Percentiles rank a stretch among this genome's conserved stretches.
Evolutionary conservation across 2,888 invertebrate genomes (phyloP).

Genomic region (Loripinus fragilis): DNA sequence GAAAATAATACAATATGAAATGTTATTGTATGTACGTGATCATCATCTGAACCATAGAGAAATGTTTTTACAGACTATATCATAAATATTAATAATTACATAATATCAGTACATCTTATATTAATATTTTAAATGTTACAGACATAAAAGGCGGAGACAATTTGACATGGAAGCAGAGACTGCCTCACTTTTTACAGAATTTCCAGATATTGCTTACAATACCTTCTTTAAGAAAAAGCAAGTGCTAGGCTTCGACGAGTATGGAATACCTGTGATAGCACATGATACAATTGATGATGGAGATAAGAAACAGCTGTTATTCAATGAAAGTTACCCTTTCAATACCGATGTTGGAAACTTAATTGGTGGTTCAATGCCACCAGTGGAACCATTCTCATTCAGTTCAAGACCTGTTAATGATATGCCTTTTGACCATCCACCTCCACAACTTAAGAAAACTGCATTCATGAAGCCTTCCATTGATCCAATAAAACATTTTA

Average conservation of each 20-base stretch:
- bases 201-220: slow-evolving; percentile 58
- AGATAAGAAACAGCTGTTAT: neutral
- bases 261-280: slow-evolving; percentile 47
- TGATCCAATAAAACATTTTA: slow-evolving; percentile 29
- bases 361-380: slow-evolving; percentile 16
- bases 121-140: no score
- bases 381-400: slow-evolving; percentile 38
- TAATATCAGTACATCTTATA: no score
- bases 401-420: slow-evolving; percentile 36
- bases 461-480: slow-evolving; percentile 33
- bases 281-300: slow-evolving; percentile 37
- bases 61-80: no score
- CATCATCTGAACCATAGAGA: no score
- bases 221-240: slow-evolving; percentile 50
- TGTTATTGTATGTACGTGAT: no score
- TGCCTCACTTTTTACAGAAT: slow-evolving; percentile 55
- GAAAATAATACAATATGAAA: no score
- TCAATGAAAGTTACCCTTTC: neutral
- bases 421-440: slow-evolving; percentile 37
- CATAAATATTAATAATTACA: no score
- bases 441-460: slow-evolving; percentile 4
- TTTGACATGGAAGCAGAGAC: slow-evolving; percentile 56
- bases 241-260: slow-evolving; percentile 56
- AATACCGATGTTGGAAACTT: neutral
- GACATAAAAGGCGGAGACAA: slow-evolving; percentile 41